phyloP scores from a whole-genome alignment of 2,888 invertebrate species.

The Drosophila nr. medialis region DNA sequence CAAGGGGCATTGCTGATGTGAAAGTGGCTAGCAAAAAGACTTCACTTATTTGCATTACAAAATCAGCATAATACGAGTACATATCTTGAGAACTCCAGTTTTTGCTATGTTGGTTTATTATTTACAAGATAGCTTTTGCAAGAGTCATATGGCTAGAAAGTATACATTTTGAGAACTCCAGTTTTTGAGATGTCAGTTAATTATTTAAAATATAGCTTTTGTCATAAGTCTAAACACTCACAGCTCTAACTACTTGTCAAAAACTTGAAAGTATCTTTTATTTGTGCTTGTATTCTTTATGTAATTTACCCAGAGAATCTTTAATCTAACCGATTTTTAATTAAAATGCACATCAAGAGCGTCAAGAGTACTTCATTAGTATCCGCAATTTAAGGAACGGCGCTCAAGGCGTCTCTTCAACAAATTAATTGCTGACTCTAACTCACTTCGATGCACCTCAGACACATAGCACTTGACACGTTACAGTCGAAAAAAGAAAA shows the following conservation, averaged over 20 bases:
- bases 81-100: not conserved
- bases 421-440: constrained; percentile 71
- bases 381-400: constrained; percentile 40
- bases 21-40: constrained; percentile 6
- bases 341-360: constrained; percentile 60
- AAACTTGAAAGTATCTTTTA: constrained; percentile 32
- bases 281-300: constrained; percentile 47
- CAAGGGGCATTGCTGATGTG: constrained; percentile 9
- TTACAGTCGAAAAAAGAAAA: constrained; percentile 28
- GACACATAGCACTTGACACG: constrained; percentile 61
- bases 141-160: not conserved
- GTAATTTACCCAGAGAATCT: constrained; percentile 27
- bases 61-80: not conserved
- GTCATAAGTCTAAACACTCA: not conserved
- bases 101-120: not conserved
- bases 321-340: constrained; percentile 51
- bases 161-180: not conserved
- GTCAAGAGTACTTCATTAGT: constrained; percentile 35
- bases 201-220: not conserved
- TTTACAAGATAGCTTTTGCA: not conserved
- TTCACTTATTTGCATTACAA: not conserved
- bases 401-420: constrained; percentile 57
- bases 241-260: constrained; percentile 12
- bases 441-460: constrained; percentile 19
- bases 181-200: not conserved